Base-by-base conservation (phyloP, 2,888 invertebrate species). In the Hofmannophila pseudospretella region DNA sequence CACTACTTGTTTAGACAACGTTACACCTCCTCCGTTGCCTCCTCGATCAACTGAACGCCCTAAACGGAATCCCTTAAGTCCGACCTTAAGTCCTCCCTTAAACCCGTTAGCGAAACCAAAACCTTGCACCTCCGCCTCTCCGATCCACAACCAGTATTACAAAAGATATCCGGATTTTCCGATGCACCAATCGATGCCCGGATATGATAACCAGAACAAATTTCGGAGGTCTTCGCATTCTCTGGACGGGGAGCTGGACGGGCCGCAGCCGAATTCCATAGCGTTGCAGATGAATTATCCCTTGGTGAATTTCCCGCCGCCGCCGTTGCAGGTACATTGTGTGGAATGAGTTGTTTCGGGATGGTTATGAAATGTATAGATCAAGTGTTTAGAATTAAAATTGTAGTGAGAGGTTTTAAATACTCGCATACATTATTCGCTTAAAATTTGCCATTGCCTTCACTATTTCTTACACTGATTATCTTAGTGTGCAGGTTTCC, bases 241-340 rank as follows among this genome's bases (percentile, higher is more conserved):
- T 7, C 34, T 85, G 51, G 85, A 84, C 29, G 78, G 76, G 0
- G 79, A 76, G 36, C 38, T 77, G 53, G 85, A 82, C 0, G 82
- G 78, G 0, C 81, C 84, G 9, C 77, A 75, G 50, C 87, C 88
- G 1, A 90, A 91, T 73, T 90, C 91, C 41, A 90, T 90, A 53
- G 89, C 89, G 60, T 69, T 90, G 81, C 89, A 90, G 76, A 88
- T 90, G 90, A 89, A 85, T 54, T 90, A 90, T 49, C 90, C 90
- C 44, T 76, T 90, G 47, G 89, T 90, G 49, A 89, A 90, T 50
- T 88, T 75, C 27, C 86, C 87, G 42, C 87, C 86, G 49, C 85
- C 86, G 38, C 80, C 85, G 2, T 23, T 86, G 40, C 79, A 82
- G 84, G 85, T 86, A 29, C 68, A 44, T 8, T 1, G 5, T 25